Percentiles rank a stretch among this genome's conserved stretches.
Conservation (phyloP, 2,888 invertebrate genomes). For the Pharmacophagus antenor region DNA sequence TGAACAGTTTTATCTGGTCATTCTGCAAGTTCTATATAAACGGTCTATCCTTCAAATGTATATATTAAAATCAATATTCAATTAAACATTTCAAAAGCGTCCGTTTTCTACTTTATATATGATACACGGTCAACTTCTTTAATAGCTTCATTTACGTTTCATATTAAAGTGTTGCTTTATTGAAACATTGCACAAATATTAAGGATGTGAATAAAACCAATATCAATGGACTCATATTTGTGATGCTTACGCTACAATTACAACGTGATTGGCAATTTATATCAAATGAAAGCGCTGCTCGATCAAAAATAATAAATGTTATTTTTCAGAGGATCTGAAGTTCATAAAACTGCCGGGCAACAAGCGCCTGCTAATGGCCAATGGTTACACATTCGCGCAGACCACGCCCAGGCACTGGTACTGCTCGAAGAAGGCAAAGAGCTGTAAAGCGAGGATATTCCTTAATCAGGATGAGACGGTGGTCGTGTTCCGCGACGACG, state of each 20-base stretch:
- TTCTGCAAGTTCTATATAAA: not conserved
- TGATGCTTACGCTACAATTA: too few species aligned
- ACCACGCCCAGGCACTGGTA: slow-evolving; percentile 44
- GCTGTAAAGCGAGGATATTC: slow-evolving; percentile 40
- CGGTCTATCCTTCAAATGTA: too few species aligned
- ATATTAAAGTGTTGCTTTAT: too few species aligned
- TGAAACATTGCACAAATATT: too few species aligned
- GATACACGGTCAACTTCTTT: too few species aligned
- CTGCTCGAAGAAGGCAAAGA: slow-evolving; percentile 41
- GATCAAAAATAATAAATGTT: not conserved
- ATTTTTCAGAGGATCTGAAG: slow-evolving; percentile 37
- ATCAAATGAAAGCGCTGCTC: not conserved
- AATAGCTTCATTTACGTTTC: too few species aligned
- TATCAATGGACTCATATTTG: too few species aligned
- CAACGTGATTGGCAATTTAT: not conserved
- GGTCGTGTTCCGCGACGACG: slow-evolving; percentile 32
- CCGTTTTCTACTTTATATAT: too few species aligned
- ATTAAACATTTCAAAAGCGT: too few species aligned
- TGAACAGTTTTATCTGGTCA: too few species aligned
- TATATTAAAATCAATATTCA: too few species aligned
- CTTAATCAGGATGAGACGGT: slow-evolving; percentile 31
- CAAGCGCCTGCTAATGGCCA: slow-evolving; percentile 45
- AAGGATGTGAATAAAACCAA: too few species aligned
- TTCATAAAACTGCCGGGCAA: slow-evolving; percentile 41
- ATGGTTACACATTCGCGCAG: slow-evolving; percentile 47